Evolutionary conservation across 2,113 vertebrate species (phyloP).

Genomic region (Pachycephala philippinensis): DNA sequence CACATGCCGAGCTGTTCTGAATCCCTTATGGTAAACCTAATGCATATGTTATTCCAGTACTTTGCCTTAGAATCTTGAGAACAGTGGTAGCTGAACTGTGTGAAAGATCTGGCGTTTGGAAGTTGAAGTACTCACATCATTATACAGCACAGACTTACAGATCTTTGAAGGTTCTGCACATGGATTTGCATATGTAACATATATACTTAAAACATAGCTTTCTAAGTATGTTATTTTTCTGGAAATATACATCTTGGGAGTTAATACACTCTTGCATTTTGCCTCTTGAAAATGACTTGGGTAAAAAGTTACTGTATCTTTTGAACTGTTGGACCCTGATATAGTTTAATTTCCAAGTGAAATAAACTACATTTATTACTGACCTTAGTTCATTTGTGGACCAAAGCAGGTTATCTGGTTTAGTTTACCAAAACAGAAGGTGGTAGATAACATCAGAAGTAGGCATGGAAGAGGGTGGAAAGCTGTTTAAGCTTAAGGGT

Average conservation of each 20-base stretch:
- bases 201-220: neutral
- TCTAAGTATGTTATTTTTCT: neutral
- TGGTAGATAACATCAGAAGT: neutral
- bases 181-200: neutral
- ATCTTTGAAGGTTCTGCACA: neutral
- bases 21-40: constrained; percentile 88
- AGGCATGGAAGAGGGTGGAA: neutral
- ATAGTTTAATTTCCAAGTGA: neutral
- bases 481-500: neutral
- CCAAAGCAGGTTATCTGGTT: neutral
- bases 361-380: neutral
- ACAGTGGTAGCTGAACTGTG: neutral
- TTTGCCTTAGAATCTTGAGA: neutral
- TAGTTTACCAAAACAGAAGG: neutral
- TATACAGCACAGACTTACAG: neutral
- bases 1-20: constrained; percentile 93
- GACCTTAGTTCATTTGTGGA: neutral
- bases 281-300: neutral
- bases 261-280: neutral
- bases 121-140: neutral
- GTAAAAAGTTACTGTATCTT: neutral
- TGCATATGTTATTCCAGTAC: neutral
- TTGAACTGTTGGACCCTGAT: neutral
- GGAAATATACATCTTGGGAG: neutral
- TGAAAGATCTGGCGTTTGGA: neutral